Evolutionary conservation across 2,888 invertebrate species (phyloP).

Genomic region (Pseudoips prasinana): DNA sequence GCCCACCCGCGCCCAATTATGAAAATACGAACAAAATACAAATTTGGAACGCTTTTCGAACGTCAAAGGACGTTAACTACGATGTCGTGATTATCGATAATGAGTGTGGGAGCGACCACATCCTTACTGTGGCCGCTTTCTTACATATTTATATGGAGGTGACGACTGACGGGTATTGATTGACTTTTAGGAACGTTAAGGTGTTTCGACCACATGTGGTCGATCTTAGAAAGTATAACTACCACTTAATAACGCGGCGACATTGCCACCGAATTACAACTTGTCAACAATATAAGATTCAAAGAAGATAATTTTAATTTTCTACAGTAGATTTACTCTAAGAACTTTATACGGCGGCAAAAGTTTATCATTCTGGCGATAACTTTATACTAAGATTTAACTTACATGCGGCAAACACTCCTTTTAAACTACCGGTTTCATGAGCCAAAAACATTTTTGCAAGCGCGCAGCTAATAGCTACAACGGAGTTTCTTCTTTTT

Average conservation of each 20-base stretch:
- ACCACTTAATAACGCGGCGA: too few species aligned
- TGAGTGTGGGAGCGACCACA: constrained; percentile 42
- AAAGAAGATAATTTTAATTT: too few species aligned
- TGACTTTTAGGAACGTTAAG: constrained; percentile 21
- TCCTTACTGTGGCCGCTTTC: constrained; percentile 42
- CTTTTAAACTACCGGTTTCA: constrained; percentile 34
- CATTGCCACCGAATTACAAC: too few species aligned
- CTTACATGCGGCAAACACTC: constrained; percentile 25
- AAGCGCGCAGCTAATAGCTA: constrained; percentile 49
- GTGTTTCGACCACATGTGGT: constrained; percentile 14
- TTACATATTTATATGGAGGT: constrained; percentile 16
- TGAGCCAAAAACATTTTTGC: constrained; percentile 52
- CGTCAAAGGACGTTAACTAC: constrained; percentile 54
- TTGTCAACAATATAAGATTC: too few species aligned
- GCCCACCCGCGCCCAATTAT: constrained; percentile 74
- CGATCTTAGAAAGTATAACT: constrained; percentile 2
- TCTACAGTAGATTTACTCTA: too few species aligned
- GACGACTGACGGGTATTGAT: constrained; percentile 24
- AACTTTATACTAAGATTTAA: constrained; percentile 23
- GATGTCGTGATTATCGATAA: constrained; percentile 55
- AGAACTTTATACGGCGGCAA: constrained; percentile 28
- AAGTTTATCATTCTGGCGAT: constrained; percentile 31
- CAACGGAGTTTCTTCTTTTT: constrained; percentile 39
- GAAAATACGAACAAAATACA: constrained; percentile 81
- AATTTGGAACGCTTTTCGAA: constrained; percentile 61